These are phyloP conservation scores for Stenoptilia bipunctidactyla DNA, from an alignment of 2,888 invertebrate species.

Conservation along the genomic window DNA sequence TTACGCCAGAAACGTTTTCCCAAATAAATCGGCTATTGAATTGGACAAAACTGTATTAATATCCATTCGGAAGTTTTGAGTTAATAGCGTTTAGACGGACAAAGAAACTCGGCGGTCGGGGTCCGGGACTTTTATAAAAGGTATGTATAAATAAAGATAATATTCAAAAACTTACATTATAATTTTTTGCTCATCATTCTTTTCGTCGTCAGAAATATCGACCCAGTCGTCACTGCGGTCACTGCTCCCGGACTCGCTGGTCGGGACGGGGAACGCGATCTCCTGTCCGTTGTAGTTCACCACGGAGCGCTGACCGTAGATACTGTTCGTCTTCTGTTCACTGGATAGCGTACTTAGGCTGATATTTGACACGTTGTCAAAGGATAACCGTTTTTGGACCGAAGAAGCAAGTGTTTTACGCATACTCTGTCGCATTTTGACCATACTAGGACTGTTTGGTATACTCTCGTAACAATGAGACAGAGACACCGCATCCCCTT, in stretches of 20 bases:
- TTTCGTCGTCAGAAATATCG: slow-evolving; percentile 73
- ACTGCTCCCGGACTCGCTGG: slow-evolving; percentile 71
- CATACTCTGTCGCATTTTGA: slow-evolving; percentile 46
- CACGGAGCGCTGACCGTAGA: slow-evolving; percentile 68
- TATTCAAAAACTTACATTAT: slow-evolving; percentile 66
- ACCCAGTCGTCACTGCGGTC: slow-evolving; percentile 77
- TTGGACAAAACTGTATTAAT: too few species aligned
- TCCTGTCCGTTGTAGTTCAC: slow-evolving; percentile 62
- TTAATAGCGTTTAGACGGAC: too few species aligned
- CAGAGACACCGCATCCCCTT: slow-evolving; percentile 54
- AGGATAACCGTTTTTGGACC: slow-evolving; percentile 52
- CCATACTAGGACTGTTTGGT: slow-evolving; percentile 62
- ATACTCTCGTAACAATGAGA: slow-evolving; percentile 74
- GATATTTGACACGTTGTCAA: slow-evolving; percentile 58
- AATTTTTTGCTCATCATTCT: slow-evolving; percentile 59
- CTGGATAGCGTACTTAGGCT: slow-evolving; percentile 70
- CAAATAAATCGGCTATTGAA: too few species aligned
- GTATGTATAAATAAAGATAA: too few species aligned
- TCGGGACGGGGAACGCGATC: slow-evolving; percentile 63
- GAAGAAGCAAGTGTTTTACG: slow-evolving; percentile 44
- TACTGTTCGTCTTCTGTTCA: slow-evolving; percentile 73
- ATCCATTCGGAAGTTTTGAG: too few species aligned
- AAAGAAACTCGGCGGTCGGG: too few species aligned
- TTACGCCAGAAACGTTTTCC: too few species aligned
- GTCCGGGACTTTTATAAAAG: too few species aligned